Conservation (phyloP, 2,888 invertebrate species). For the Sepioteuthis lessoniana region DNA sequence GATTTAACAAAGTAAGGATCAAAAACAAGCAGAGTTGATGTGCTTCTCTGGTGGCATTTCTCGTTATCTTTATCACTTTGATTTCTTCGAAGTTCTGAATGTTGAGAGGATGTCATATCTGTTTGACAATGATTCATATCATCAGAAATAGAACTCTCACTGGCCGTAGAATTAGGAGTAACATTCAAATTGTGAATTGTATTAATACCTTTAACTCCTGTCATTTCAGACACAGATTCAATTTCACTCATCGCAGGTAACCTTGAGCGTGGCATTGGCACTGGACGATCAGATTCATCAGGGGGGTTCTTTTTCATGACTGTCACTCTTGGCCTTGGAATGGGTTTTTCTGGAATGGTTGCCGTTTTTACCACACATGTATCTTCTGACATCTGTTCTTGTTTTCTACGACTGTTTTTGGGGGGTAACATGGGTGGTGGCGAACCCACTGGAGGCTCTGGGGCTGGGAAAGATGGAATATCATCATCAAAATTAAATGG, state of each 20-base stretch:
- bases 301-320: neutral
- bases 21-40: constrained; percentile 35
- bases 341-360: constrained; percentile 16
- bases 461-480: neutral
- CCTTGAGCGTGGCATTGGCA: neutral
- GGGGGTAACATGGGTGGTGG: neutral
- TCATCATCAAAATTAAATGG: neutral
- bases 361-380: neutral
- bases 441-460: neutral
- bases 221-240: neutral
- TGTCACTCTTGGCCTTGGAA: neutral
- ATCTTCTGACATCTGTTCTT: neutral
- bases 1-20: constrained; percentile 2
- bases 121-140: neutral
- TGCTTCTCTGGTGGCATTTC: neutral
- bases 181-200: neutral
- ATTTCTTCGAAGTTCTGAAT: neutral
- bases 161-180: neutral
- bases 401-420: neutral
- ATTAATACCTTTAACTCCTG: neutral
- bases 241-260: neutral
- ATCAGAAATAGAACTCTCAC: neutral
- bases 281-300: neutral
- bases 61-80: neutral
- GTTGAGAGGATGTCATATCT: neutral